Base-by-base conservation (phyloP, 1,140 invertebrate species). In the Oppia nitens region DNA sequence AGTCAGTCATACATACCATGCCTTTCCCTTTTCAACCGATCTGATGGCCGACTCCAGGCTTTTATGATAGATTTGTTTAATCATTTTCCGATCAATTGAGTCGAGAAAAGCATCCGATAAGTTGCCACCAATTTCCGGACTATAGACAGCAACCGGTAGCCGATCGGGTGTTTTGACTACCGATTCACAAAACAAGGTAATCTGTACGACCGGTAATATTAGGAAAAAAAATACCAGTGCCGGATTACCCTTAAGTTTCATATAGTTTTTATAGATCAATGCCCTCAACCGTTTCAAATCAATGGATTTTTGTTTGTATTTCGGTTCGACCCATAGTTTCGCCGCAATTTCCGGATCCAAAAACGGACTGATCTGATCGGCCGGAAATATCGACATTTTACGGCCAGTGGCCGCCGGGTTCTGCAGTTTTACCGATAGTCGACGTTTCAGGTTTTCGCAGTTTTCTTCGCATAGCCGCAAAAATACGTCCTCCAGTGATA, bases 401-500 rank as follows among this genome's bases (percentile, higher is more conserved):
- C 27, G 49, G 6, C 49, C 6, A 6, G 52, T 26, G 20, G 27
- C 9, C 27, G 11, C 20, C 27, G 3, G 1, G 2, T 52, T 57
- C 45, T 28, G n/a, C 50, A 20, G 47, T 27, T 57, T 57, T 3
- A 25, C 24, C 20, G 56, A 57, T 23, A 48, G 17, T 45, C 48
- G 48, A 49, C 48, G 24, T 23, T 57, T 57, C 9, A 57, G 48
- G n/a, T 57, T 23, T 27, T 47, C 56, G 48, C 56, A 57, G 25
- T 57, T 47, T 24, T 57, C 40, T 52, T 57, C 45, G 59, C 62
- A 57, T 52, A 96, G 74, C 71, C 92, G 89, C 12, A 97, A 76
- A 73, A 97, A 97, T 1, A 95, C 89, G 63, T 91, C 88, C 73
- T 96, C 91, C 12, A 96, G 72, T 21, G 83, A 85, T 61, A 82